A percentile compares a stretch with the other conserved stretches of the same genome.
phyloP scores from a whole-genome alignment of 92 coral and sea anemone species.

The Parazoanthus atlanticus region DNA sequence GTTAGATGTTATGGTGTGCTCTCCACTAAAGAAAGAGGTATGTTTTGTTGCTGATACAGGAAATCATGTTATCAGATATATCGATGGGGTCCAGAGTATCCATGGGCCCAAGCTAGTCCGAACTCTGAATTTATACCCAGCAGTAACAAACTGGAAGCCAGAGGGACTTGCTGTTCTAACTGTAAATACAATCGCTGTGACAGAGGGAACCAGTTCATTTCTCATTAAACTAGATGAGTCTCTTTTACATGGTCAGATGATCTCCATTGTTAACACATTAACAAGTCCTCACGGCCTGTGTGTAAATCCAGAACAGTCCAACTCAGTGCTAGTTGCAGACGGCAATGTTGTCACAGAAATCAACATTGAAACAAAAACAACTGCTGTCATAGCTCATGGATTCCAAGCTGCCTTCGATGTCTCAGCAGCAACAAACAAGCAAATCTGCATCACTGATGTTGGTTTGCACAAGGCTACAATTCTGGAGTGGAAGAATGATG shows the following conservation, averaged over 20 bases:
- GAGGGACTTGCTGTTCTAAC: constrained; percentile 48
- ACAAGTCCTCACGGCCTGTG: too few relatives aligned
- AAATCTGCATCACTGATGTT: constrained; percentile 55
- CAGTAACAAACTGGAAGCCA: constrained; percentile 47
- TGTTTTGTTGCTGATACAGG: constrained; percentile 60
- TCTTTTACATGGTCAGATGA: constrained; percentile 50
- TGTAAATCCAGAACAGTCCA: too few relatives aligned
- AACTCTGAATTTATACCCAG: constrained; percentile 45
- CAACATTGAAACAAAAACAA: constrained; percentile 3
- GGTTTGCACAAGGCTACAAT: neutral
- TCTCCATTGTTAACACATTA: constrained; percentile 44
- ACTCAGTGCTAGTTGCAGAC: constrained; percentile 52
- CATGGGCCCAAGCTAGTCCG: constrained; percentile 49
- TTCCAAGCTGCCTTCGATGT: constrained; percentile 56
- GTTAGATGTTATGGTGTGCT: constrained; percentile 38
- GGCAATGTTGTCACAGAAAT: constrained; percentile 34
- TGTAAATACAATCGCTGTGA: constrained; percentile 36
- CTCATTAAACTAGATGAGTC: constrained; percentile 46
- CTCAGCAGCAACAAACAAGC: constrained; percentile 16
- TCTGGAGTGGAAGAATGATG: neutral
- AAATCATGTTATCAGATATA: constrained; percentile 46
- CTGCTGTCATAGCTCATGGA: constrained; percentile 36
- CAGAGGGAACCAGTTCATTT: constrained; percentile 36
- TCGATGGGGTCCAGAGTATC: constrained; percentile 49
- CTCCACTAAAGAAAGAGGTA: constrained; percentile 42